These are phyloP conservation scores for Sandelia bainsii DNA, from an alignment of 2,797 vertebrate species.

Conservation along the genomic window DNA sequence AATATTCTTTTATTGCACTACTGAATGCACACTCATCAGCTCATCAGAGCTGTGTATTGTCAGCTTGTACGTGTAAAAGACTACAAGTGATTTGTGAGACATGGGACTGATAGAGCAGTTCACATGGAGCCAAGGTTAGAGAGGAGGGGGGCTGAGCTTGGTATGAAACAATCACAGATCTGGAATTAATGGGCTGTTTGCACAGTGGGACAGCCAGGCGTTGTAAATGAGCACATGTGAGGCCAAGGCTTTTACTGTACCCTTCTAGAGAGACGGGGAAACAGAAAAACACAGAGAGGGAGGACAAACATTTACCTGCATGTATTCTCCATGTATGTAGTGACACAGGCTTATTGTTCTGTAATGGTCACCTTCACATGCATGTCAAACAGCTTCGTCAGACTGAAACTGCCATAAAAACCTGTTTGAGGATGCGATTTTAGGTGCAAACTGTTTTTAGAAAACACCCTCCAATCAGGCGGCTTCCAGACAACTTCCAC, in stretches of 20 bases:
- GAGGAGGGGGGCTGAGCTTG: constrained; percentile 41
- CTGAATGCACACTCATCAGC: background rate
- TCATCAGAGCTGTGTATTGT: constrained; percentile 2
- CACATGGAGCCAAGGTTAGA: constrained; percentile 17
- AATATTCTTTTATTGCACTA: background rate
- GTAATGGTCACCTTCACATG: background rate
- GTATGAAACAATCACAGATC: constrained; percentile 63
- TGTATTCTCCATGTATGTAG: constrained; percentile 37
- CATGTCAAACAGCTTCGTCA: constrained; percentile 33
- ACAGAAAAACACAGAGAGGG: background rate
- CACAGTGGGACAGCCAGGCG: constrained; percentile 54
- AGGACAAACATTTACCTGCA: constrained; percentile 62
- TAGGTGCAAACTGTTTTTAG: constrained; percentile 3
- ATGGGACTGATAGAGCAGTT: constrained; percentile 3
- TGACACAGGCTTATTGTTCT: constrained; percentile 19
- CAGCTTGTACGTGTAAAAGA: constrained; percentile 15
- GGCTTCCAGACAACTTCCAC: constrained; percentile 30
- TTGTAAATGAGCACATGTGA: constrained; percentile 58
- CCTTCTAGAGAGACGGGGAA: background rate
- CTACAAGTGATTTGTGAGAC: background rate
- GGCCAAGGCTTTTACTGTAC: constrained; percentile 36
- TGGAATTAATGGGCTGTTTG: constrained; percentile 77
- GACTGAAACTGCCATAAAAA: background rate
- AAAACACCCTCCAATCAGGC: constrained; percentile 4
- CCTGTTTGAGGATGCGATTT: constrained; percentile 17